A percentile compares a stretch with the other conserved stretches of the same genome.
phyloP scores from a whole-genome alignment of 2,113 vertebrate genomes.

The Chloropsis cyanopogon region DNA sequence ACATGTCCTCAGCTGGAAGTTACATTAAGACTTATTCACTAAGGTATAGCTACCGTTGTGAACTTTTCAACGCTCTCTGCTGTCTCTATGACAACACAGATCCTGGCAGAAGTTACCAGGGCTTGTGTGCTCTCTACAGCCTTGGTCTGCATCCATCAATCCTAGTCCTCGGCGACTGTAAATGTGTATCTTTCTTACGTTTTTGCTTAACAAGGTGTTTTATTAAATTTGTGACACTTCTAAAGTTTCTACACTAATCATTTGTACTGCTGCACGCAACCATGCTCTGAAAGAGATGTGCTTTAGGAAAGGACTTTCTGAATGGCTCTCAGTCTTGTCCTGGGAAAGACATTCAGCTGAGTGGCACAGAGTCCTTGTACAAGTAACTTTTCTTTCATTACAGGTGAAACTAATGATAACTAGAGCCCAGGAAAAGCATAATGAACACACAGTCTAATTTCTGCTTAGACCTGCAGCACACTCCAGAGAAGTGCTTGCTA shows the following conservation, averaged over 20 bases:
- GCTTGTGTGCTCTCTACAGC: background rate
- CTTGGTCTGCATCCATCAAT: slow-evolving; percentile 15
- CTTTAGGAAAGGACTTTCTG: background rate
- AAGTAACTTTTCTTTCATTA: background rate
- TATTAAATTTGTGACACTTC: background rate
- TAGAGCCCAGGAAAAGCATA: background rate
- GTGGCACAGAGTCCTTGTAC: background rate
- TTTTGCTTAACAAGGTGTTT: slow-evolving; percentile 31
- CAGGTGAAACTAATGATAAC: background rate
- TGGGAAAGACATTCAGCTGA: background rate
- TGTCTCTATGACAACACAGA: slow-evolving; percentile 49
- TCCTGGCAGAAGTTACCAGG: slow-evolving; percentile 24
- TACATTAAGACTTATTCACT: slow-evolving; percentile 56
- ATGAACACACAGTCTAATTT: background rate
- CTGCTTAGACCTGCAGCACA: background rate
- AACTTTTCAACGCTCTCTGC: slow-evolving; percentile 35
- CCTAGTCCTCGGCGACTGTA: background rate
- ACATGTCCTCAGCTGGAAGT: slow-evolving; percentile 63
- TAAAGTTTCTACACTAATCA: background rate
- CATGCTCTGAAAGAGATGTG: background rate
- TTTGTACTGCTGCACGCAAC: background rate
- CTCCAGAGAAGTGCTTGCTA: background rate
- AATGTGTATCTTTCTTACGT: background rate
- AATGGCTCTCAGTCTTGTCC: background rate
- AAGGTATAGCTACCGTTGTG: slow-evolving; percentile 49